Base-by-base conservation (phyloP, 2,888 invertebrate species). In the Dasypolia templi region DNA sequence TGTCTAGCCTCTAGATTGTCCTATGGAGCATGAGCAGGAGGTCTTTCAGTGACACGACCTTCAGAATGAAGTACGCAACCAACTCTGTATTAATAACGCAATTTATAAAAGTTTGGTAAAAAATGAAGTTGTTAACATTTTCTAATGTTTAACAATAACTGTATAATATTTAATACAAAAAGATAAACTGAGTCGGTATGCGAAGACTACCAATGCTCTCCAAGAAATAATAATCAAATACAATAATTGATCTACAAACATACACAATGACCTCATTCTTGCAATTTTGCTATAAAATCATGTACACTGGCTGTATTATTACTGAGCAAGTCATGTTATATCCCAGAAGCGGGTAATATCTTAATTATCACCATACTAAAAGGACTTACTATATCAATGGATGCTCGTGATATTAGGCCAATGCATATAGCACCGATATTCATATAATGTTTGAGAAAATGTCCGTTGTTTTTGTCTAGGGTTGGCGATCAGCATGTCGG, bases 401-500 rank as follows among this genome's bases (percentile, higher is more conserved):
- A 55, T 5, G n/a, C 22, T 72, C 65, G 56, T 76, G 62, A 46
- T 78, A 79, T 66, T 68, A 77, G 66, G 61, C 63, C 77, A 87
- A 73, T 82, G 84, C 93, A 92, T 88, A 87, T 90, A 91, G 87
- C 89, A 87, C 77, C 78, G 75, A 90, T 89, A 89, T 86, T 82
- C 82, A 85, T 88, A 91, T 92, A 92, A 90, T 91, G 90, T 93
- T 84, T 72, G 83, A 81, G 82, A 83, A 88, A 91, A 91, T 91
- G 91, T 88, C 89, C 87, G 75, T 83, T 71, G 53, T 80, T 83
- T 83, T 78, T 17, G 3, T 26, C 53, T 72, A 84, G 82, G 87
- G 86, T 44, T 86, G 73, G 29, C 59, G 14, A 44, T 26, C 4
- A 11, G 6, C n/a, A n/a, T n/a, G n/a, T n/a, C n/a, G n/a, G n/a